Evolutionary conservation across 2,113 vertebrate species (phyloP).

Genomic region (Amphiprion ocellaris): DNA sequence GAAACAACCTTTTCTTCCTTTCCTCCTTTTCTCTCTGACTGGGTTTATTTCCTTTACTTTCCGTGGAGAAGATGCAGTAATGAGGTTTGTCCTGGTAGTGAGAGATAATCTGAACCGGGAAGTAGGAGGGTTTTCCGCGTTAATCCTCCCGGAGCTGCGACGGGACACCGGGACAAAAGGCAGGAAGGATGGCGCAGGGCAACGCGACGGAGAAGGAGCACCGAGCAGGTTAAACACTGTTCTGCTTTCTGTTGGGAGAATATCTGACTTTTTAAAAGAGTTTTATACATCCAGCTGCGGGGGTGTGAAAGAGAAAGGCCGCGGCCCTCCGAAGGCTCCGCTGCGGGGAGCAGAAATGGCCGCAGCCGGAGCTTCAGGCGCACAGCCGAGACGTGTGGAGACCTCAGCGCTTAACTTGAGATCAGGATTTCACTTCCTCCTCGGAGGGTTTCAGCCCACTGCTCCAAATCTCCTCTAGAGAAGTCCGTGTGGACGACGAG

Average conservation of each 20-base stretch:
- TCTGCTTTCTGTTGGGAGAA: neutral
- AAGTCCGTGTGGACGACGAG: neutral
- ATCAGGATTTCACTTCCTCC: conserved; percentile 61
- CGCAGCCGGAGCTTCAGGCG: conserved; percentile 14
- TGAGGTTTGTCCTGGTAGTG: neutral
- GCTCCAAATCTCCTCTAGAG: neutral
- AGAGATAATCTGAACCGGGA: conserved; percentile 60
- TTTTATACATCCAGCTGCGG: neutral
- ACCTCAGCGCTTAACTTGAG: conserved; percentile 31
- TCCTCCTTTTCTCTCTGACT: too few species aligned
- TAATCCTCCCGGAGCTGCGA: conserved; percentile 68
- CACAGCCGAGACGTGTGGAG: conserved; percentile 21
- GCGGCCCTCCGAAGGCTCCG: neutral
- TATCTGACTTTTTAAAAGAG: too few species aligned
- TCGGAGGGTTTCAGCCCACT: conserved; percentile 11
- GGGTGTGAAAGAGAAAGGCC: neutral
- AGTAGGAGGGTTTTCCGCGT: conserved; percentile 68
- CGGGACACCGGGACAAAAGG: conserved; percentile 3
- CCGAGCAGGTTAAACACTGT: conserved; percentile 61
- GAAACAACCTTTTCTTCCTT: too few species aligned
- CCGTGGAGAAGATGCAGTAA: too few species aligned
- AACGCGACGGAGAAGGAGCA: conserved; percentile 21
- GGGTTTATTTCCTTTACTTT: too few species aligned
- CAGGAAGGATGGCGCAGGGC: conserved; percentile 47
- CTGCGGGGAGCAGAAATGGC: conserved; percentile 22